These are phyloP conservation scores for Caenorhabditis sp. DNA, from an alignment of 2,888 invertebrate genomes.

Conservation along the genomic window DNA sequence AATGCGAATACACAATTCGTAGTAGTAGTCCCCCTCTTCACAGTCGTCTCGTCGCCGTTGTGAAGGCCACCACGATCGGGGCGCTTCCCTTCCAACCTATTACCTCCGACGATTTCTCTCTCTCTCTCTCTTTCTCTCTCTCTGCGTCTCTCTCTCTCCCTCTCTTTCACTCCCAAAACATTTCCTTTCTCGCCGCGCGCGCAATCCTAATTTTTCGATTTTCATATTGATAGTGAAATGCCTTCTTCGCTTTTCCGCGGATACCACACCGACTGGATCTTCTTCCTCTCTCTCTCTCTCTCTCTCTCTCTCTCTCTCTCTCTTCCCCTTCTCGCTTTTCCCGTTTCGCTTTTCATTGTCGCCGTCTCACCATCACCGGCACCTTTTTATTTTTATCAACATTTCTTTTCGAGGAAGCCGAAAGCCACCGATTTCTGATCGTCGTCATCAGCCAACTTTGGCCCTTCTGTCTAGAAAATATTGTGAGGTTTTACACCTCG, in stretches of 20 bases:
- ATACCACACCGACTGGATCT: no score
- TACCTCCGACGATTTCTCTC: no score
- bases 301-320: not conserved
- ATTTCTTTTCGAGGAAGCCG: no score
- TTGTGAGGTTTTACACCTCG: no score
- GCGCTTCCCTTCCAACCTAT: not conserved
- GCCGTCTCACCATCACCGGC: not conserved
- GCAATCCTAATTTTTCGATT: not conserved
- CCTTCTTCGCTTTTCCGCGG: no score
- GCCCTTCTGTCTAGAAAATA: no score
- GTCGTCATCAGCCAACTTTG: no score
- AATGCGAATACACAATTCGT: no score
- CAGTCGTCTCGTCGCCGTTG: not conserved
- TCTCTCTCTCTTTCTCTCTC: conserved; percentile 2
- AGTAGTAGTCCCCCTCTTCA: not conserved
- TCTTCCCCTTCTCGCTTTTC: conserved; percentile 5
- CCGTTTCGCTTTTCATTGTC: conserved; percentile 9
- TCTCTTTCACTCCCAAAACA: not conserved
- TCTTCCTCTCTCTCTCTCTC: conserved; percentile 5
- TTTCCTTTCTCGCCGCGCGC: conserved; percentile 7
- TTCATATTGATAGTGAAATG: no score
- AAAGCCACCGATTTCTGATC: no score
- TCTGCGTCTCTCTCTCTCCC: not conserved
- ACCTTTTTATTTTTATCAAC: no score
- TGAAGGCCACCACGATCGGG: not conserved